Evolutionary conservation across 2,888 invertebrate species (phyloP).

Genomic region (Conomelus anceps): DNA sequence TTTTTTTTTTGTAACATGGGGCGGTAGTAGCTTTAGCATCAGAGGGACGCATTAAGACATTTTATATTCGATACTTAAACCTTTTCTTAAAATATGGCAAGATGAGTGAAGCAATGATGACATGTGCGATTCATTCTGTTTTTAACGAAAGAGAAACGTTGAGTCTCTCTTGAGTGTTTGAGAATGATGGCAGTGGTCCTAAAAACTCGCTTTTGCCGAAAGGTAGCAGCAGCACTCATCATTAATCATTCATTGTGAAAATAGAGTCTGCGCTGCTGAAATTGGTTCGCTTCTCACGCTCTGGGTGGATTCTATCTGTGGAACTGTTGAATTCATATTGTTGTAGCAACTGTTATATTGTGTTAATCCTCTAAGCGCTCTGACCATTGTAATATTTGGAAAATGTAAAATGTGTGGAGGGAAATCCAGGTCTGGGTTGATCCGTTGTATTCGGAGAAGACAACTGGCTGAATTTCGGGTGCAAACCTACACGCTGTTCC

Average conservation of each 20-base stretch:
- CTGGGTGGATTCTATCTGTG: neutral
- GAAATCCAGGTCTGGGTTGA: neutral
- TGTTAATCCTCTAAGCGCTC: neutral
- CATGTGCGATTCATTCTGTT: neutral
- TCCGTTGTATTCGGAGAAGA: neutral
- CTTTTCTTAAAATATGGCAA: too few species aligned
- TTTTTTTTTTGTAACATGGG: too few species aligned
- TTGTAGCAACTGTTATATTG: neutral
- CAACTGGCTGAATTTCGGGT: neutral
- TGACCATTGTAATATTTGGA: neutral
- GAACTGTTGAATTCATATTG: neutral
- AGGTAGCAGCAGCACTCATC: neutral
- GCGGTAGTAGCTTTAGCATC: too few species aligned
- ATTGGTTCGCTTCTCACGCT: neutral
- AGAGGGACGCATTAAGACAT: too few species aligned
- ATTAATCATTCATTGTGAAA: neutral
- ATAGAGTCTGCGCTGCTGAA: neutral
- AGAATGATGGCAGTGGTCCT: neutral
- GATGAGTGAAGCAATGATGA: neutral
- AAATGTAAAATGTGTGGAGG: neutral
- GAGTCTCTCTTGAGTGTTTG: neutral
- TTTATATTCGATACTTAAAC: too few species aligned
- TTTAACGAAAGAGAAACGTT: neutral
- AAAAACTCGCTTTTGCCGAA: neutral
- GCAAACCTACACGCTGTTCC: neutral